Evolutionary conservation across 2,888 invertebrate genomes (phyloP).

Genomic region (Zhengitettix transpicula): DNA sequence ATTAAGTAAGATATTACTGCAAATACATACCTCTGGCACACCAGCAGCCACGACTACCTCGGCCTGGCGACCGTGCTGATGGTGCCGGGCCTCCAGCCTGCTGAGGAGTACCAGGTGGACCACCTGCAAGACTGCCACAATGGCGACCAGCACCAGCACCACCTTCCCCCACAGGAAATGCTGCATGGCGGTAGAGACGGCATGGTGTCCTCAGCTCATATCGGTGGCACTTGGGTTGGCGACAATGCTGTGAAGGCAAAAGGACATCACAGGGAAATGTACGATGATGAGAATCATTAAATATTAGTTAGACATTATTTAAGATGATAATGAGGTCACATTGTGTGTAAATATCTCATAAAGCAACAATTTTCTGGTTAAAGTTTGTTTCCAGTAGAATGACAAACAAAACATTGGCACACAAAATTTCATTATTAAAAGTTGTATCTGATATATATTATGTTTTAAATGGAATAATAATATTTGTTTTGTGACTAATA

Average conservation of each 20-base stretch:
- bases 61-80: conserved; percentile 8
- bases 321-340: neutral
- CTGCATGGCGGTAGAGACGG: too few relatives aligned
- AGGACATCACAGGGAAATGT: neutral
- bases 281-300: neutral
- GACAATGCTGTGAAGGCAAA: neutral
- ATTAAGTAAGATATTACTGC: too few relatives aligned
- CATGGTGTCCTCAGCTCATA: neutral
- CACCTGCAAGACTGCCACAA: conserved; percentile 19
- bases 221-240: neutral
- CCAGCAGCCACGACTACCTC: neutral
- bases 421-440: too few relatives aligned
- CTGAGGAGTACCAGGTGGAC: conserved; percentile 18
- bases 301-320: neutral
- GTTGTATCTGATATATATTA: too few relatives aligned
- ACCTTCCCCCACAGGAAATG: conserved; percentile 17
- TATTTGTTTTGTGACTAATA: too few relatives aligned
- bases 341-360: too few relatives aligned
- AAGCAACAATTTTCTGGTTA: too few relatives aligned
- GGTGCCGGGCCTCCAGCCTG: conserved; percentile 18
- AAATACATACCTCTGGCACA: neutral
- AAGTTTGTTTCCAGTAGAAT: too few relatives aligned
- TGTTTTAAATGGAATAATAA: too few relatives aligned
- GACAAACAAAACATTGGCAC: too few relatives aligned
- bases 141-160: conserved; percentile 17